phyloP scores from a whole-genome alignment of 2,888 invertebrate species.

The Lobophora halterata region DNA sequence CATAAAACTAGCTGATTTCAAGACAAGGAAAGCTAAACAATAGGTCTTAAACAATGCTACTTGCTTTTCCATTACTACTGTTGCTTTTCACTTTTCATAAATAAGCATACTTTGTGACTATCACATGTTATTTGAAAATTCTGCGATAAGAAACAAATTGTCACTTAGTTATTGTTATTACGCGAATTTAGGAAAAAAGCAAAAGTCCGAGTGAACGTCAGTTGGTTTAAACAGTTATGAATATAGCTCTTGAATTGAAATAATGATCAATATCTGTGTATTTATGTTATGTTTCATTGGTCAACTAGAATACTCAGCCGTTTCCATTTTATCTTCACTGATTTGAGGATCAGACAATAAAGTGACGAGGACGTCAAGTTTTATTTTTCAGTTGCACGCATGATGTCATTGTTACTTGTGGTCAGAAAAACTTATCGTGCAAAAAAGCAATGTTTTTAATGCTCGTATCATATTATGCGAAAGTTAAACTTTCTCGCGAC shows the following conservation, averaged over 20 bases:
- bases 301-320: conserved; percentile 42
- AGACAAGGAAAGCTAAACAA: too few relatives aligned
- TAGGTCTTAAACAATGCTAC: too few relatives aligned
- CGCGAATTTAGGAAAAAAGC: conserved; percentile 23
- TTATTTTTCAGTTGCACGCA: background rate
- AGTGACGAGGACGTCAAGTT: conserved; percentile 4
- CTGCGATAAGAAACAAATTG: too few relatives aligned
- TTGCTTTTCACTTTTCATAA: too few relatives aligned
- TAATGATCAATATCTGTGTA: conserved; percentile 74
- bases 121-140: too few relatives aligned
- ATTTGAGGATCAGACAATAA: conserved; percentile 34
- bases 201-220: conserved; percentile 49
- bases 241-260: conserved; percentile 63
- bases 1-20: too few relatives aligned
- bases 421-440: background rate
- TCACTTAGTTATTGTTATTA: too few relatives aligned
- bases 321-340: conserved; percentile 41
- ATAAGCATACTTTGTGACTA: too few relatives aligned
- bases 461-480: conserved; percentile 33
- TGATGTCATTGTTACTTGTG: background rate
- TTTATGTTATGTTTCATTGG: conserved; percentile 68
- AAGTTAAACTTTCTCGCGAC: conserved; percentile 56
- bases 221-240: conserved; percentile 62
- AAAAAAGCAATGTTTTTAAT: background rate
- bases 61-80: too few relatives aligned